phyloP scores from a whole-genome alignment of 2,113 vertebrate genomes.

The Cranoglanis bouderius region DNA sequence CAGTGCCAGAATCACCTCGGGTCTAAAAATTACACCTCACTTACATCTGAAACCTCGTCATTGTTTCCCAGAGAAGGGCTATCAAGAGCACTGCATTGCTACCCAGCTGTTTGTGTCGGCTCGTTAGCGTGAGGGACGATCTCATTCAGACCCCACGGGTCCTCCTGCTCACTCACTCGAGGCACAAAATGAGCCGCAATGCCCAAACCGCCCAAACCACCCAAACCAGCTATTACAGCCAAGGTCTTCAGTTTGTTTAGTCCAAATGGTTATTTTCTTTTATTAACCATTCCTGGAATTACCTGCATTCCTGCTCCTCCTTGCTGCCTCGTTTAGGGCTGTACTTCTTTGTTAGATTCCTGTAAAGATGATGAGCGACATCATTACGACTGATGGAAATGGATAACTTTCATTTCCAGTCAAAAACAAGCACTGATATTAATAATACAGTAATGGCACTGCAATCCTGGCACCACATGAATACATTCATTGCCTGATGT shows the following conservation, averaged over 20 bases:
- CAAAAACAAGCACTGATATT: background rate
- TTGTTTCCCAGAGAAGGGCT: constrained; percentile 49
- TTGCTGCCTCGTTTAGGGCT: constrained; percentile 81
- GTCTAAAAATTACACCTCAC: constrained; percentile 18
- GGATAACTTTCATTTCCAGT: background rate
- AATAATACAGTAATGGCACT: background rate
- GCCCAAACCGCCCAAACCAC: background rate
- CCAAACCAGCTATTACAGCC: background rate
- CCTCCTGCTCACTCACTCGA: background rate
- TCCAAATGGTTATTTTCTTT: background rate
- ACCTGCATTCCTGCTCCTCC: constrained; percentile 88
- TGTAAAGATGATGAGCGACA: constrained; percentile 50
- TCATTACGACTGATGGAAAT: background rate
- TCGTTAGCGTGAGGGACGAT: background rate
- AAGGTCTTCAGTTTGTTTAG: background rate
- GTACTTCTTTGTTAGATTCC: constrained; percentile 87
- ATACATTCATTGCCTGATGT: background rate
- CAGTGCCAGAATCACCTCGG: background rate
- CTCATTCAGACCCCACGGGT: constrained; percentile 13
- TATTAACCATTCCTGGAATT: constrained; percentile 52
- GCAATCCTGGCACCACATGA: background rate
- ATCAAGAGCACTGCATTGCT: constrained; percentile 43
- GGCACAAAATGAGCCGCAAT: constrained; percentile 1
- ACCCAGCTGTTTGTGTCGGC: background rate
- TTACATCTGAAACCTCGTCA: constrained; percentile 56